These are phyloP conservation scores for Crotophaga sulcirostris DNA, from an alignment of 2,113 vertebrate genomes.

Conservation along the genomic window DNA sequence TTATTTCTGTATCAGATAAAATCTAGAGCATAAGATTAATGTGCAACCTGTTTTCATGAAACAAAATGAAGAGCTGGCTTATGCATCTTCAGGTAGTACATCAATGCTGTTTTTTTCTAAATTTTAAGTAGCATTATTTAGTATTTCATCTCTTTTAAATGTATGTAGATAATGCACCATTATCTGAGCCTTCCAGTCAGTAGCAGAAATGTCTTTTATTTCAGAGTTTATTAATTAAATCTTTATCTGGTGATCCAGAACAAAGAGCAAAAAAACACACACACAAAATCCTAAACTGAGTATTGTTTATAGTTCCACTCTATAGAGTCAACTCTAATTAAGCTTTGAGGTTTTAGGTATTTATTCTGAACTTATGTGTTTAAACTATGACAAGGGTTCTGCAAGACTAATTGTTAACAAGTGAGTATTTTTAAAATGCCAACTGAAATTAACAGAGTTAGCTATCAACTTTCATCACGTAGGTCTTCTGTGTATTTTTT, in stretches of 20 bases:
- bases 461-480: neutral
- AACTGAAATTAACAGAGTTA: neutral
- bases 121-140: neutral
- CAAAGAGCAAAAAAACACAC: neutral
- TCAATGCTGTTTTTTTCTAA: neutral
- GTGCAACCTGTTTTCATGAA: neutral
- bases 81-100: neutral
- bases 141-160: neutral
- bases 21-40: neutral
- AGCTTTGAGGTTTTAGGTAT: neutral
- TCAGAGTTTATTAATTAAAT: neutral
- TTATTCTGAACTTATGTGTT: neutral
- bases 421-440: neutral
- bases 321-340: neutral
- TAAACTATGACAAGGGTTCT: neutral
- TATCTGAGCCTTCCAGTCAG: neutral
- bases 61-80: neutral
- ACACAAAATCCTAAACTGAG: neutral
- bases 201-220: neutral
- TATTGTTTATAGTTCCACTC: neutral
- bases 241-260: neutral
- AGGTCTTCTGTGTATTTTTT: neutral
- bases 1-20: neutral
- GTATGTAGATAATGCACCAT: neutral
- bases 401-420: neutral